Percentiles rank a stretch among this genome's conserved stretches.
phyloP scores from a whole-genome alignment of 2,888 invertebrate genomes.

The Dynastes tityus region DNA sequence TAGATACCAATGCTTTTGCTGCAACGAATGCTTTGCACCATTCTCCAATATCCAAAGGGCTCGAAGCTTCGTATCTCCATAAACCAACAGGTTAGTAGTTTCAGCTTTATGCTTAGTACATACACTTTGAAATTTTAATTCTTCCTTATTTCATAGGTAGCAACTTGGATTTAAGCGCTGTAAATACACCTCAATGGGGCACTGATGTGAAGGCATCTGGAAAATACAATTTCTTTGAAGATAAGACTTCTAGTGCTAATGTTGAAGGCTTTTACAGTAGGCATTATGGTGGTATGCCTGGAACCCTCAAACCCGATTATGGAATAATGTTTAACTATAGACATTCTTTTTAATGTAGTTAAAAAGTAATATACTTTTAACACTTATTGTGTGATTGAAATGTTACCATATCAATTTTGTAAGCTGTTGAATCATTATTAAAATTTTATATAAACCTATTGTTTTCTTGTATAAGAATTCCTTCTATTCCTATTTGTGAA shows the following conservation, averaged over 20 bases:
- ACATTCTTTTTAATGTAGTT: neutral
- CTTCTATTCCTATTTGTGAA: too few species aligned
- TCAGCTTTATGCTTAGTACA: too few species aligned
- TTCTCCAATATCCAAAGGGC: slow-evolving; percentile 20
- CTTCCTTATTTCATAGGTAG: slow-evolving; percentile 35
- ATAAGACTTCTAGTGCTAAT: slow-evolving; percentile 37
- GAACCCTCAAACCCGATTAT: slow-evolving; percentile 32
- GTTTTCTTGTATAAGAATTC: too few species aligned
- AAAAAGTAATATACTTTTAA: neutral
- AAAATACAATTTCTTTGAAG: slow-evolving; percentile 48
- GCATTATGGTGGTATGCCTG: slow-evolving; percentile 19
- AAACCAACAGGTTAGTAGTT: slow-evolving; percentile 35
- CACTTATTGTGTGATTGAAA: too few species aligned
- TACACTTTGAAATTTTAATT: too few species aligned
- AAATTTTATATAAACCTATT: too few species aligned
- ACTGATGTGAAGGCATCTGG: slow-evolving; percentile 46
- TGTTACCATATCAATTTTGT: too few species aligned
- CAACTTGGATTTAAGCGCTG: slow-evolving; percentile 25
- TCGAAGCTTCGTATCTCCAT: slow-evolving; percentile 44
- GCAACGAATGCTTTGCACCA: slow-evolving; percentile 30
- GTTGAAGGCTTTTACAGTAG: slow-evolving; percentile 31
- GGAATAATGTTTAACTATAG: slow-evolving; percentile 35
- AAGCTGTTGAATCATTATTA: too few species aligned
- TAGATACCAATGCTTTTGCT: slow-evolving; percentile 42
- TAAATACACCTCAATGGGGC: slow-evolving; percentile 35